Evolutionary conservation across 2,888 invertebrate species (phyloP).

Genomic region (Pollenia amentaria): DNA sequence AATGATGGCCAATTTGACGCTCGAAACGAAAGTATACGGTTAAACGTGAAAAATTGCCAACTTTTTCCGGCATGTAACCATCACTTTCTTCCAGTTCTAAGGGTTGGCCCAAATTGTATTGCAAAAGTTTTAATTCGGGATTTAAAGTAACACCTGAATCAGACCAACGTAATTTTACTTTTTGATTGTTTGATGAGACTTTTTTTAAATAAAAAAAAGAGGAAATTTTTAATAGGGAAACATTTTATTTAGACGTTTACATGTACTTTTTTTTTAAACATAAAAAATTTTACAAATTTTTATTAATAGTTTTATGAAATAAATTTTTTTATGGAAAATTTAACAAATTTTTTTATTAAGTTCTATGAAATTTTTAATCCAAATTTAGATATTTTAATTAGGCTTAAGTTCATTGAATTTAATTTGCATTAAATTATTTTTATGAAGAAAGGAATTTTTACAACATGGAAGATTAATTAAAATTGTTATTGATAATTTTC

Average conservation of each 20-base stretch:
- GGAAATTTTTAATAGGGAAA: background rate
- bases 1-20: conserved; percentile 92
- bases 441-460: no score
- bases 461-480: no score
- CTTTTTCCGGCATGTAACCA: conserved; percentile 91
- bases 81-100: conserved; percentile 89
- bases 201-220: background rate
- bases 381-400: no score
- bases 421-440: no score
- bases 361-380: no score
- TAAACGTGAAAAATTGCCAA: conserved; percentile 92
- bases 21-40: conserved; percentile 92
- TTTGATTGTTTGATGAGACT: conserved; percentile 93
- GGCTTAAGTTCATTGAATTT: no score
- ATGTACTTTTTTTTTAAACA: background rate
- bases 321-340: no score
- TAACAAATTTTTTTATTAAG: no score
- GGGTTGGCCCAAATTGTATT: conserved; percentile 91
- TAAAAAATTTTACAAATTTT: no score
- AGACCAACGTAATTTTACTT: conserved; percentile 91
- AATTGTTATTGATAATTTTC: no score
- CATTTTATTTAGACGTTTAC: no score
- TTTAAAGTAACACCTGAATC: conserved; percentile 91
- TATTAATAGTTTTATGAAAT: no score
- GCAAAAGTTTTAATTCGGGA: conserved; percentile 91